Conservation (phyloP, 2,797 vertebrate genomes). For the Myotis findleyi region DNA sequence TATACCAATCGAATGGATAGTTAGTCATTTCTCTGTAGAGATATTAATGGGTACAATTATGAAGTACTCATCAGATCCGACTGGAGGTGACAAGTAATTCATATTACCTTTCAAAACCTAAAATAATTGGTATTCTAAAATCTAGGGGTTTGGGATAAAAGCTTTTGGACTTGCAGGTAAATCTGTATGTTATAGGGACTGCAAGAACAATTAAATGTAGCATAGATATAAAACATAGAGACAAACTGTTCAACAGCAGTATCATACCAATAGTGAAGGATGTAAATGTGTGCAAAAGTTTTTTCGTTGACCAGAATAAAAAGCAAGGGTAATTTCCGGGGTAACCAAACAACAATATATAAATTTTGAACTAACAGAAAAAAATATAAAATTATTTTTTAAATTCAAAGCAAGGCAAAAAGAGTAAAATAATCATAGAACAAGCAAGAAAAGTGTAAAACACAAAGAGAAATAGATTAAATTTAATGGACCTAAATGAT, state of each 20-base stretch:
- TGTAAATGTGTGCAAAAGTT: neutral
- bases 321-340: neutral
- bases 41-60: neutral
- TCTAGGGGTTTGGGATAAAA: neutral
- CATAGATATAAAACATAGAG: neutral
- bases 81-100: neutral
- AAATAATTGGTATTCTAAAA: constrained; percentile 38
- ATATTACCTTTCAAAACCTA: constrained; percentile 2
- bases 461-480: neutral
- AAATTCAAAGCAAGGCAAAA: neutral
- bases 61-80: neutral
- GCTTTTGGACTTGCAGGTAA: neutral
- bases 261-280: neutral
- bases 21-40: neutral
- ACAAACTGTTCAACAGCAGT: neutral
- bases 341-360: neutral
- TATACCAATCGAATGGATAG: neutral
- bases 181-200: neutral
- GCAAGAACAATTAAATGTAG: neutral
- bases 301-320: neutral
- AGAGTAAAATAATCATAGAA: neutral
- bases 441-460: neutral
- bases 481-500: neutral
- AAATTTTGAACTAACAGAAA: neutral
- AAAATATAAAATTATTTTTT: neutral